Base-by-base conservation (phyloP, 2,888 invertebrate genomes). In the Rhorus exstirpatorius region DNA sequence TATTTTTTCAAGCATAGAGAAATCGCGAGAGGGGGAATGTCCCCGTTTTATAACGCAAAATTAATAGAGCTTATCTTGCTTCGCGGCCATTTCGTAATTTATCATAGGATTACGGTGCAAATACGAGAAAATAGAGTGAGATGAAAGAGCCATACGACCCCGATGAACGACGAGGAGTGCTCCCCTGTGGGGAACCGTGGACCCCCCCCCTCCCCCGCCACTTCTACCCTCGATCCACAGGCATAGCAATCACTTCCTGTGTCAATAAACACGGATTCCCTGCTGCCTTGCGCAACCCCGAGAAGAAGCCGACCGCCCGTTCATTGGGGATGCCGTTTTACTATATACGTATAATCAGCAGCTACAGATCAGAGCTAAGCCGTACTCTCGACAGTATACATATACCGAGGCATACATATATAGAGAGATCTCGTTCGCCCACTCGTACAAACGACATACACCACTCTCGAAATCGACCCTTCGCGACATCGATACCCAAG, bases 61-160 rank as follows among this genome's bases (percentile, higher is more conserved):
- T 92, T 93, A 93, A 92, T 93, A 92, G 92, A 92, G 90, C 91
- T 90, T 89, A 90, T 91, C 90, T 89, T 85, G 85, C 86, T 84
- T 81, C 83, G 83, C 85, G 86, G 89, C 87, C 88, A 89, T 90
- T 90, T 86, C 86, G 89, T 87, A 91, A 92, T 92, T 92, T 91
- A 92, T 92, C 92, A 92, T 89, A 90, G 91, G 92, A 92, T 92
- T 92, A 92, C 91, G 90, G 83, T 89, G 91, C 92, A 90, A 92
- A 91, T 92, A 91, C 89, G 89, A 82, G 65, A 65, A 75, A 51
- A 71, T 26, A 58, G 51, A 38, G 65, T 58, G 53, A 49, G 41
- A 44, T 31, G 68, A 31, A 51, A 51, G 70, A 51, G 38, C 51
- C 24, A 63, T 35, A 68, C 63, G 70, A 79, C 65, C 78, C 74